Base-by-base conservation (phyloP, 2,888 invertebrate species). In the Ramazzottius varieornatus region DNA sequence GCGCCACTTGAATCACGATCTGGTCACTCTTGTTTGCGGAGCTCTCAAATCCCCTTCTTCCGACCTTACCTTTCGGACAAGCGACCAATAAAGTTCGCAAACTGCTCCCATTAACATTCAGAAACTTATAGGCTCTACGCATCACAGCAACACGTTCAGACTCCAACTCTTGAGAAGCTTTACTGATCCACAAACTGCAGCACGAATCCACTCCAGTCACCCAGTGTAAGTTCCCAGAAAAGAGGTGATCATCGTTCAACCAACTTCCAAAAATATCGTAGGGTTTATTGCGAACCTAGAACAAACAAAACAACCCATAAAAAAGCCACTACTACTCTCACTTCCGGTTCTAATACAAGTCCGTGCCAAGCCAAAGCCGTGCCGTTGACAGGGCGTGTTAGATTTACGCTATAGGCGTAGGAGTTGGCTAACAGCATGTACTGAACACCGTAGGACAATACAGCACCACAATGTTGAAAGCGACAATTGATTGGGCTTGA, bases 211-310 rank as follows among this genome's bases (percentile, higher is more conserved):
- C 70, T 74, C 85, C 83, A 0, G 84, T 85, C 65, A 87, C 76
- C 85, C 86, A 86, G 72, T 83, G 82, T n/a, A 87, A 77, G 72
- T 86, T 84, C 1, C 87, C 88, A 8, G 86, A 86, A 46, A 88
- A 77, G 13, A 88, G 78, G 73, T 86, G 84, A 70, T 82, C 82
- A 73, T 86, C 86, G 72, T 84, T 86, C 73, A 85, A 87, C 88
- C 88, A 88, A n/a, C 86, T 84, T 8, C 88, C 88, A 76, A 88
- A 88, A 69, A 88, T 84, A 74, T 88, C 88, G 71, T 87, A 88
- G 0, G 88, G 88, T 70, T 86, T 86, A 76, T 87, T 88, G 64
- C 83, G 81, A 4, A 87, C 84, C 40, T 40, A 20, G 40, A 40
- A 40, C 40, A 40, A 40, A 40, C n/a, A n/a, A n/a, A n/a, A n/a